Evolutionary conservation across 2,888 invertebrate species (phyloP), one percentile per base, ranked within the genome.

Genomic region (Cosmia trapezina): DNA sequence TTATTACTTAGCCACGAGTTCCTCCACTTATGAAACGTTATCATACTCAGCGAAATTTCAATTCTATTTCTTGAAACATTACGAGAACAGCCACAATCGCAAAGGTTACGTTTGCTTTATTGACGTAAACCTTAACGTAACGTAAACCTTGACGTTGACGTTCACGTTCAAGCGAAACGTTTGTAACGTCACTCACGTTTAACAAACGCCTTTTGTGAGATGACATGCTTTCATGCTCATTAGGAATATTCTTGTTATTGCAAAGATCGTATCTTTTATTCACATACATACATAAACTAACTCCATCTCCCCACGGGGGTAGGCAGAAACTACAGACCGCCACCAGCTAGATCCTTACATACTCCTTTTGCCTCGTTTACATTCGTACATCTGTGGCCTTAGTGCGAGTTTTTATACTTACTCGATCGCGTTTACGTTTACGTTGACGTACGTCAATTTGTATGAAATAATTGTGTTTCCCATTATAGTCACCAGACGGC

Each of bases 161-260:
- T 56, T 60, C 4, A 60, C 22, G 54, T 61, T 60, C 4, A 49
- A 41, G 45, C 22, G 45, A 22, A 45, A 37, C 9, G 79, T 56
- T 64, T 65, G 59, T n/a, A 28, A 78, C 43, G 73, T 54, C 73
- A 71, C 33, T 62, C 61, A 70, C 12, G 12, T 62, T 51, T 47
- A 70, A 60, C 43, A 70, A 60, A 12, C 41, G 19, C 77, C 22
- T 33, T 59, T 49, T 60, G 70, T 43, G 70, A 49, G 53, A 70
- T 61, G 75, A 77, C 22, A 77, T 45, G 60, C 43, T 47, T 28
- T 51, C 12, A 49, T 37, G 43, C 28, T 76, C 78, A 51, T 76
- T 61, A 57, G 4, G 19, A 41, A 45, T 28, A 71, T 62, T n/a
- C 49, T 70, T 78, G 14, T 28, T 77, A 5, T 22, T 43, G 2